Conservation (phyloP, 2,888 invertebrate species). For the Dasypogon diadema region DNA sequence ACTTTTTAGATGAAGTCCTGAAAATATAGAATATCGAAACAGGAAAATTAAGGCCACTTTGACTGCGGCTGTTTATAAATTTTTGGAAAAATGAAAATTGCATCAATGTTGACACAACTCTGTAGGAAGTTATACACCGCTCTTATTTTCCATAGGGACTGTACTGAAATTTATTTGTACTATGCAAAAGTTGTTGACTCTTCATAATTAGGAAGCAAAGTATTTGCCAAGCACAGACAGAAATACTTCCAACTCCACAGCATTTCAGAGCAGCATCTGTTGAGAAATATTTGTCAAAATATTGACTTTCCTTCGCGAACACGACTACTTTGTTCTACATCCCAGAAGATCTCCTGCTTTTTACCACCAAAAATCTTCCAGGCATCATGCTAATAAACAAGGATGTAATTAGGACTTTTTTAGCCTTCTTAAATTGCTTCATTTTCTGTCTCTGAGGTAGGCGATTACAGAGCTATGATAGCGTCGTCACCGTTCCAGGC, state of each 20-base stretch:
- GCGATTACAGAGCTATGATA: not conserved
- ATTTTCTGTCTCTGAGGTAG: constrained; percentile 22
- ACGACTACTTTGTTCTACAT: no score
- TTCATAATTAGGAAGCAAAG: constrained; percentile 36
- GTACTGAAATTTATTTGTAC: not conserved
- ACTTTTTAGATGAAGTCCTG: no score
- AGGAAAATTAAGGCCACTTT: no score
- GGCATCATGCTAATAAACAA: constrained; percentile 32
- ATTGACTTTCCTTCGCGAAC: constrained; percentile 12
- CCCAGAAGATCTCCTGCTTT: no score
- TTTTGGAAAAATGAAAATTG: no score
- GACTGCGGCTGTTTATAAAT: no score
- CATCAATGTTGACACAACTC: no score
- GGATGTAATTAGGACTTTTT: constrained; percentile 22
- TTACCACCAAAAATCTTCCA: not conserved
- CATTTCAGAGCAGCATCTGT: constrained; percentile 14
- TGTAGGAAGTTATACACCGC: not conserved
- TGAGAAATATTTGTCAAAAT: constrained; percentile 30
- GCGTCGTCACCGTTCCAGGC: not conserved
- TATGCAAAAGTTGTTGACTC: constrained; percentile 25
- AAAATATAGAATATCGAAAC: no score
- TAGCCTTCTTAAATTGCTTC: constrained; percentile 40
- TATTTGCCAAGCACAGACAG: constrained; percentile 20
- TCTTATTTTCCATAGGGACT: not conserved
- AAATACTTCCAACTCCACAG: not conserved